Base-by-base conservation (phyloP, 2,888 invertebrate genomes). In the Odiellus spinosus region DNA sequence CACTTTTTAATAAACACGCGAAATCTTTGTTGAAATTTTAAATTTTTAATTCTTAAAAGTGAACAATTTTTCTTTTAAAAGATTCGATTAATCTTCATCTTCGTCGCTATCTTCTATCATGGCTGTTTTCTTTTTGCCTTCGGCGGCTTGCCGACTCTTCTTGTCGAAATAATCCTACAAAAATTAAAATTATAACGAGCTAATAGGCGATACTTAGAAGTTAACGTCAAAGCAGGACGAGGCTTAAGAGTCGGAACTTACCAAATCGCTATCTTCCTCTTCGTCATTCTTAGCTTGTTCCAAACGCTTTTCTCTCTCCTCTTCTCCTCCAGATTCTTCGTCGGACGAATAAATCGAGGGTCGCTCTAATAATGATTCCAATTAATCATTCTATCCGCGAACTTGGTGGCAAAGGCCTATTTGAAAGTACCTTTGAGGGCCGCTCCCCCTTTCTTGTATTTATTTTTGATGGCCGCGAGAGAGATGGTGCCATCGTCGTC, bases 401-500 rank as follows among this genome's bases (percentile, higher is more conserved):
- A 38, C 26, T 26, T 26, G 26, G 26, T 26, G 26, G 26, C 26
- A 41, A 38, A 15, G 18, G 38, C 18, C 5, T 38, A 4, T 38
- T 38, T 4, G 11, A 35, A 49, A 11, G 40, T 35, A 47, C 41
- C 44, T 36, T 46, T 50, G 34, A 41, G 41, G 14, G 46, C 47
- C 20, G 50, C 47, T 11, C 65, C 65, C 21, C 77, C 77, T 64
- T 76, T 75, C 59, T 90, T 93, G 67, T 86, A 91, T 61, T 85
- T 83, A 67, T 84, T 90, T 69, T 95, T 95, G 64, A 95, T 93
- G 38, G 91, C 91, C 48, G 83, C 79, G 18, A 95, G 71, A 1
- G 91, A 91, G 59, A 93, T 87, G 1, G 82, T 83, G 48, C 83
- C 86, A 61, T 88, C 90, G 64, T 90, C 91, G 55, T 87, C 86